Conservation (phyloP, 2,888 invertebrate genomes). For the Pollenia labialis region DNA sequence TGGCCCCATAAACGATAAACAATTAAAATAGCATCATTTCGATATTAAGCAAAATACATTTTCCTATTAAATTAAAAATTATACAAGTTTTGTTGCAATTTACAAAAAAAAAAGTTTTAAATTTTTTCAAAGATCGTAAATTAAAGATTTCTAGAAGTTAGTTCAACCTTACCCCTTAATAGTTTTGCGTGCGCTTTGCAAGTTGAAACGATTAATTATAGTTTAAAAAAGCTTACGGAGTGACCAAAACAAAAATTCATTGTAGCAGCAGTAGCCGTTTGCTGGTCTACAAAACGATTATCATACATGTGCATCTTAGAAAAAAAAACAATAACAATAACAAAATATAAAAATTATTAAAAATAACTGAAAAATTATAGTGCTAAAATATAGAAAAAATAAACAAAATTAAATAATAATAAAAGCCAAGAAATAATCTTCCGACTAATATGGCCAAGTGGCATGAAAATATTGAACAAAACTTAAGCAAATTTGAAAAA, state of each 20-base stretch:
- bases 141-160: background rate
- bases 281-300: constrained; percentile 12
- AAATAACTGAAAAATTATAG: constrained; percentile 33
- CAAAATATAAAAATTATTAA: constrained; percentile 15
- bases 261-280: constrained; percentile 22
- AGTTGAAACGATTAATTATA: constrained; percentile 71
- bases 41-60: too few relatives aligned
- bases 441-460: background rate
- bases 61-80: too few relatives aligned
- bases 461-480: constrained; percentile 27
- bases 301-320: background rate
- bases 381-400: constrained; percentile 24
- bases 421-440: background rate
- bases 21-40: too few relatives aligned
- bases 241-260: constrained; percentile 42
- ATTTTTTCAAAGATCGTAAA: background rate
- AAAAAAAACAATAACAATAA: constrained; percentile 14
- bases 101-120: too few relatives aligned
- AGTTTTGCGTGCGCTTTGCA: constrained; percentile 77
- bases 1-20: too few relatives aligned
- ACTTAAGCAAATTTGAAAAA: constrained; percentile 19
- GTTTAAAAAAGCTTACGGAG: constrained; percentile 32
- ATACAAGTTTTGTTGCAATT: too few relatives aligned
- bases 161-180: constrained; percentile 30
- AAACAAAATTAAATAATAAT: background rate